Conservation (phyloP, 2,113 vertebrate genomes). For the Aplodontia rufa region DNA sequence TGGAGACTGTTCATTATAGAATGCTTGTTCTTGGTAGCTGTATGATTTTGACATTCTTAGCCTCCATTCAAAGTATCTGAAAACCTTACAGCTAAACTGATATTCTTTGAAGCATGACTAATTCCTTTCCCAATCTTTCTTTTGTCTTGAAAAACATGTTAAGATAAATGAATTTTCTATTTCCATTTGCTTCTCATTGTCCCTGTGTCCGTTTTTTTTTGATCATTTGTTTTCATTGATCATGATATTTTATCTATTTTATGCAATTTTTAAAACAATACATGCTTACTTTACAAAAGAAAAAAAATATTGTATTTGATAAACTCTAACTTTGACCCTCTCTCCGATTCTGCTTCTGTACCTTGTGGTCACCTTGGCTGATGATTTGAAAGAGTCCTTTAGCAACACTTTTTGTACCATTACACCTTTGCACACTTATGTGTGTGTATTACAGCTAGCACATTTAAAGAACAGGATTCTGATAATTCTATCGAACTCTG, state of each 20-base stretch:
- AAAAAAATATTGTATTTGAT: neutral
- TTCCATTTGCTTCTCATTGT: neutral
- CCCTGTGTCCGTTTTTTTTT: neutral
- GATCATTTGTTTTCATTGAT: neutral
- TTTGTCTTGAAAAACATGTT: neutral
- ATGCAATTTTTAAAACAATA: neutral
- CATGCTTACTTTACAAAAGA: neutral
- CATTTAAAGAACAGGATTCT: neutral
- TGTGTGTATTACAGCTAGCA: neutral
- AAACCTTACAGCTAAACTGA: neutral
- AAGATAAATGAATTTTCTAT: neutral
- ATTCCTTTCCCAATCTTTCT: neutral
- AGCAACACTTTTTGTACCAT: neutral
- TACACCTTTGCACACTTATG: neutral
- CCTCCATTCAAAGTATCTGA: neutral
- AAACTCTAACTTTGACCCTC: neutral
- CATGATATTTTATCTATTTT: neutral
- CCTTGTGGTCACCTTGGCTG: neutral
- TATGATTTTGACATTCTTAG: slow-evolving; percentile 21
- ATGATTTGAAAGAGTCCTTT: neutral
- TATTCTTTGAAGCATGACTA: slow-evolving; percentile 13
- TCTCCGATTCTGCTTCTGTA: neutral
- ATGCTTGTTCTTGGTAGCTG: neutral
- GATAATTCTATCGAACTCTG: neutral
- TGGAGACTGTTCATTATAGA: neutral